Base-by-base conservation (phyloP, 2,797 vertebrate genomes). In the Arrhamphus sclerolepis region DNA sequence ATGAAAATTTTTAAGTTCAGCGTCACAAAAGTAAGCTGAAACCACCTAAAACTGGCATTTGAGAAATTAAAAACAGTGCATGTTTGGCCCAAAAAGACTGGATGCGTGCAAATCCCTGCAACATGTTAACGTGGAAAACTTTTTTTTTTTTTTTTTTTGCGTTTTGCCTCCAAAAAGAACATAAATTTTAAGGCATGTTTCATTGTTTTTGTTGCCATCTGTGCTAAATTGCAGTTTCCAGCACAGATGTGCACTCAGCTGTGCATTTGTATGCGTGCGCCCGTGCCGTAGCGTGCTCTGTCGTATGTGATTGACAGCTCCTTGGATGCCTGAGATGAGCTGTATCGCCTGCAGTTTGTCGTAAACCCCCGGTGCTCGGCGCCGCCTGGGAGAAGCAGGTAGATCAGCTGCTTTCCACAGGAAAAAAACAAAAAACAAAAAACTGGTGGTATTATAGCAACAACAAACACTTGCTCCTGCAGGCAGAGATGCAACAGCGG, bases 271-370 rank as follows among this genome's bases (percentile, higher is more conserved):
- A n/a, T n/a, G n/a, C n/a, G n/a, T n/a, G 72, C 62, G 69, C 64
- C 63, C 78, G 62, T 76, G 72, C 39, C 20, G 20, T 52, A 59
- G 51, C 66, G 40, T 44, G 63, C 56, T 53, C 28, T 7, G 19
- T 38, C 71, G 46, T 56, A 4, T 51, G 52, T 85, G 86, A 88
- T 65, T 85, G 80, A 61, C 87, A 84, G 83, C 53, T 63, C 5
- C 62, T 57, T 11, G 58, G 63, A 82, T 83, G 83, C 80, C 78
- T 79, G 75, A 51, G 83, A 85, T 61, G 73, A 86, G 82, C 71
- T 55, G 31, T 44, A 47, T 62, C 0, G 67, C 75, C 73, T 59
- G 65, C 74, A 70, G 80, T 75, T 76, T 77, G 54, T 75, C 63
- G 70, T 75, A 70, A 11, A 74, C 72, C 75, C 77, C 63, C 59